These are phyloP conservation scores for Pluvianellus socialis DNA, from an alignment of 2,113 vertebrate species.

Conservation along the genomic window DNA sequence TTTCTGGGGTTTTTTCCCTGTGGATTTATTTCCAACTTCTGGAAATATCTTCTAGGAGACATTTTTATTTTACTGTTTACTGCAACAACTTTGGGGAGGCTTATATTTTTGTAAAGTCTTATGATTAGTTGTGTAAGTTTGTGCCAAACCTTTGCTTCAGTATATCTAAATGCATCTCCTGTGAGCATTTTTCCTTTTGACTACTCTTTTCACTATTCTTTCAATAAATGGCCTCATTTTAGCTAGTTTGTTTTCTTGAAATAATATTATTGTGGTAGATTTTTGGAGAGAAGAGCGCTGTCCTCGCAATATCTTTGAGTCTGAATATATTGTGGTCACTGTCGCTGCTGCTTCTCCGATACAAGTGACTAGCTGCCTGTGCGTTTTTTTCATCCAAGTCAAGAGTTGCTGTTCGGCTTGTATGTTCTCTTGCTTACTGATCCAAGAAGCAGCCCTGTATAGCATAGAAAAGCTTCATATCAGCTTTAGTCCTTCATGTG, in stretches of 20 bases:
- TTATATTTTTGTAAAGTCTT: background rate
- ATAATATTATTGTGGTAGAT: background rate
- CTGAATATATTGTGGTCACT: background rate
- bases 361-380: background rate
- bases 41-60: background rate
- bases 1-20: background rate
- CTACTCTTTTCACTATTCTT: background rate
- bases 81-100: background rate
- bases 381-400: background rate
- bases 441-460: background rate
- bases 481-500: background rate
- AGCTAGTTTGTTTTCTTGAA: background rate
- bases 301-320: background rate
- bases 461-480: background rate
- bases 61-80: background rate
- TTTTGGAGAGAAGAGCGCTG: background rate
- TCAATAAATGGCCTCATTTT: background rate
- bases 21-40: background rate
- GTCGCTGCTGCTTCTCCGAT: background rate
- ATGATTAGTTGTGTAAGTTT: background rate
- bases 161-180: background rate
- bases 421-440: background rate
- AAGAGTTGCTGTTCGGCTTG: background rate
- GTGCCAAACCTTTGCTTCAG: background rate
- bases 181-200: background rate